Percentiles rank a stretch among this genome's conserved stretches.
Conservation (phyloP, 2,888 invertebrate species). For the Metellina segmentata region DNA sequence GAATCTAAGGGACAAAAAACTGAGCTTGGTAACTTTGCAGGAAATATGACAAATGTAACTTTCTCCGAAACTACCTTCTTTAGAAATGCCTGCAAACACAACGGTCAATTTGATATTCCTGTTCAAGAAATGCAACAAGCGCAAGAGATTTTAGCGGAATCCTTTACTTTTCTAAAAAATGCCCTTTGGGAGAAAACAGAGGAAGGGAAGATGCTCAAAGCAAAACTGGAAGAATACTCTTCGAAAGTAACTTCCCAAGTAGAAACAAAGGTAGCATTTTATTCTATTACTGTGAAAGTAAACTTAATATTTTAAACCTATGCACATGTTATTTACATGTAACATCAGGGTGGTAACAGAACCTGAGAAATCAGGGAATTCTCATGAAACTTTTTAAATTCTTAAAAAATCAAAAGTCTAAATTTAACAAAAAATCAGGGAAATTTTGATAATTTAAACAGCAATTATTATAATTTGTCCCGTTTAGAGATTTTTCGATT, state of each 20-base stretch:
- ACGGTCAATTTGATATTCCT: neutral
- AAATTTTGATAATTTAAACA: too few species aligned
- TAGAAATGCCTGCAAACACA: neutral
- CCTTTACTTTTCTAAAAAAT: neutral
- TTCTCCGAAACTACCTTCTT: conserved; percentile 19
- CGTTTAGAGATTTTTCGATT: too few species aligned
- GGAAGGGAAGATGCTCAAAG: neutral
- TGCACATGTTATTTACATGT: too few species aligned
- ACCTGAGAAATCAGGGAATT: too few species aligned
- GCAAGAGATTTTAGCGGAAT: neutral
- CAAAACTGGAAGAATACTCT: neutral
- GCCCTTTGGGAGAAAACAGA: conserved; percentile 5
- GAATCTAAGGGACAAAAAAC: neutral
- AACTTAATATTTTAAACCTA: neutral
- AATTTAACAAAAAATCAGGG: too few species aligned
- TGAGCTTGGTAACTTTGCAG: neutral
- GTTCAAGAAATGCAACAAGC: conserved; percentile 6
- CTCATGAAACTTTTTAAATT: too few species aligned
- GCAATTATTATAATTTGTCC: too few species aligned
- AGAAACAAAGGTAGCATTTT: conserved; percentile 17
- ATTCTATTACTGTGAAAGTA: neutral
- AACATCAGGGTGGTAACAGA: too few species aligned
- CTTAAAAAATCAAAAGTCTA: too few species aligned
- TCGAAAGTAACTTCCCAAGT: neutral
- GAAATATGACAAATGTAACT: neutral